Conservation (phyloP, 2,113 vertebrate genomes). For the Menidia beryllina region DNA sequence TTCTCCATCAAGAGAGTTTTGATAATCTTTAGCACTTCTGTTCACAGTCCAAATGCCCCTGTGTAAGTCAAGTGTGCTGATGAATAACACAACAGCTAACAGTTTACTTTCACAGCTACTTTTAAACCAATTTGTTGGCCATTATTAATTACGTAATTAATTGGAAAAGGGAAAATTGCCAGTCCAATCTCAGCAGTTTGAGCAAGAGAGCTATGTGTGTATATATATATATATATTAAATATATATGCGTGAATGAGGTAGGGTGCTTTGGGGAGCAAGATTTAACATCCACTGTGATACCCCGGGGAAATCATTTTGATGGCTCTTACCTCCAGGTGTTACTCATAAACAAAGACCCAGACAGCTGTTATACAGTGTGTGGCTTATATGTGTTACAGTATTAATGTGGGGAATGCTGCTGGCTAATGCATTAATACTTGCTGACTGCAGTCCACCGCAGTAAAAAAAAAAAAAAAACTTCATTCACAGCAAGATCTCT, state of each 20-base stretch:
- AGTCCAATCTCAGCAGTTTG: constrained; percentile 20
- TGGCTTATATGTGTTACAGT: no score
- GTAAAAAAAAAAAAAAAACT: background rate
- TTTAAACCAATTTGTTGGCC: background rate
- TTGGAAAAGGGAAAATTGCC: background rate
- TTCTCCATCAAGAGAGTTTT: no score
- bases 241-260: background rate
- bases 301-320: constrained; percentile 67
- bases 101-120: background rate
- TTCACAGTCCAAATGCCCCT: constrained; percentile 1
- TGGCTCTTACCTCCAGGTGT: background rate
- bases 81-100: background rate
- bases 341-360: constrained; percentile 43
- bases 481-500: background rate
- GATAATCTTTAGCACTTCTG: background rate
- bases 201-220: background rate
- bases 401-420: constrained; percentile 1
- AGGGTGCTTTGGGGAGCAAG: background rate
- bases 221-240: no score
- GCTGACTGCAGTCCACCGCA: constrained; percentile 7
- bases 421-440: background rate
- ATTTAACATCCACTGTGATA: constrained; percentile 43
- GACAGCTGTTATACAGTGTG: background rate
- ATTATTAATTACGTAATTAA: constrained; percentile 5
- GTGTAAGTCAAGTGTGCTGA: constrained; percentile 2